A percentile compares a stretch with the other conserved stretches of the same genome.
Conservation (phyloP, 1,140 invertebrate genomes). For the Caenorhabditis remanei region DNA sequence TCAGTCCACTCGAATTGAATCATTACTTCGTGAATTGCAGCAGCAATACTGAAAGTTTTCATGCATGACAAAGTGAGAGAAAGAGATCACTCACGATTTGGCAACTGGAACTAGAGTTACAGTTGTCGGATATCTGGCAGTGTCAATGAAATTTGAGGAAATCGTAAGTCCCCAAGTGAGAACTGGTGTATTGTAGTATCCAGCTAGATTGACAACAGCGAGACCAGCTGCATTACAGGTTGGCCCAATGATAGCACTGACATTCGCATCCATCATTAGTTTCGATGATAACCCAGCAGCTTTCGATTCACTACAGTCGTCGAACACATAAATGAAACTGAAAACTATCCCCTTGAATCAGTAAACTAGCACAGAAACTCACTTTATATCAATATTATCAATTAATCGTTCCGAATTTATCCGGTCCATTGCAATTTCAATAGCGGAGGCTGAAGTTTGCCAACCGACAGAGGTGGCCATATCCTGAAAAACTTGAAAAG, state of each 20-base stretch:
- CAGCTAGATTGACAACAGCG: conserved; percentile 2
- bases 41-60: conserved; percentile 10
- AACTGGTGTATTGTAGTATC: conserved; percentile 35
- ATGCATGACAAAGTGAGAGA: background rate
- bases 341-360: background rate
- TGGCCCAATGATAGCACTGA: conserved; percentile 36
- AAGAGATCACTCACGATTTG: conserved; percentile 2
- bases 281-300: conserved; percentile 38
- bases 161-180: conserved; percentile 19
- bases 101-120: conserved; percentile 28
- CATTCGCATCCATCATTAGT: conserved; percentile 26
- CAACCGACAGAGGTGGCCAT: conserved; percentile 42
- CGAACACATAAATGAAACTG: conserved; percentile 36
- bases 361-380: background rate
- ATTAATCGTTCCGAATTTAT: conserved; percentile 12
- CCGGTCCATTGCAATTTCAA: conserved; percentile 35
- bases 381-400: conserved; percentile 42
- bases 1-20: conserved; percentile 29
- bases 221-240: conserved; percentile 38
- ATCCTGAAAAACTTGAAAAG: conserved; percentile 27
- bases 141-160: conserved; percentile 20
- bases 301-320: conserved; percentile 43
- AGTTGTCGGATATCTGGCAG: conserved; percentile 36
- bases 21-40: conserved; percentile 39
- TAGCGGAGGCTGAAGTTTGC: conserved; percentile 40